These are phyloP conservation scores for Lepus americanus DNA, from an alignment of 2,113 vertebrate species.

Conservation along the genomic window DNA sequence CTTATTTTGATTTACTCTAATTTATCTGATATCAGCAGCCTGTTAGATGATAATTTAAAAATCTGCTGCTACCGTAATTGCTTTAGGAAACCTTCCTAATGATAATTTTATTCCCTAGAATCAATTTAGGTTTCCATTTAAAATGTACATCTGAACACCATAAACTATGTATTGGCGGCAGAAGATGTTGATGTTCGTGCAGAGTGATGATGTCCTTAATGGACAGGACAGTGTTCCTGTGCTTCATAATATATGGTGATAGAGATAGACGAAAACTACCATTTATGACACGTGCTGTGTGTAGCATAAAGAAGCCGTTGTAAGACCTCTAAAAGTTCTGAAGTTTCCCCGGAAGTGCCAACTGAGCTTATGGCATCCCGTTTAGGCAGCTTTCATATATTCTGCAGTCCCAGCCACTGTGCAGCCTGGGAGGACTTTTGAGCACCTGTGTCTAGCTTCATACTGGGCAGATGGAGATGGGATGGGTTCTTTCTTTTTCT, in stretches of 20 bases:
- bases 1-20: constrained; percentile 79
- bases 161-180: constrained; percentile 36
- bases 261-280: constrained; percentile 14
- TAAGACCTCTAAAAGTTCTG: neutral
- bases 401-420: neutral
- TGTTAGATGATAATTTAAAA: constrained; percentile 71
- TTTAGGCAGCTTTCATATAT: neutral
- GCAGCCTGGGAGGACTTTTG: neutral
- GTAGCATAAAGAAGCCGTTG: neutral
- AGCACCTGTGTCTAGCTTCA: neutral
- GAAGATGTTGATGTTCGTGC: constrained; percentile 55
- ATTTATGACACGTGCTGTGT: neutral
- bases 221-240: constrained; percentile 15
- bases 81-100: constrained; percentile 78
- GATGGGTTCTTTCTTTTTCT: neutral
- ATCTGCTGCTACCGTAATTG: constrained; percentile 77
- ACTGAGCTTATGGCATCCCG: rapidly evolving
- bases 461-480: neutral
- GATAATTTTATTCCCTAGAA: constrained; percentile 79
- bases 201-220: constrained; percentile 41
- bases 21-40: constrained; percentile 71
- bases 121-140: constrained; percentile 78
- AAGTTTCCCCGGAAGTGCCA: neutral
- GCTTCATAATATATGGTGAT: constrained; percentile 51
- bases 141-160: constrained; percentile 49